phyloP scores from a whole-genome alignment of 2,113 vertebrate genomes.

The Dromaius novaehollandiae region DNA sequence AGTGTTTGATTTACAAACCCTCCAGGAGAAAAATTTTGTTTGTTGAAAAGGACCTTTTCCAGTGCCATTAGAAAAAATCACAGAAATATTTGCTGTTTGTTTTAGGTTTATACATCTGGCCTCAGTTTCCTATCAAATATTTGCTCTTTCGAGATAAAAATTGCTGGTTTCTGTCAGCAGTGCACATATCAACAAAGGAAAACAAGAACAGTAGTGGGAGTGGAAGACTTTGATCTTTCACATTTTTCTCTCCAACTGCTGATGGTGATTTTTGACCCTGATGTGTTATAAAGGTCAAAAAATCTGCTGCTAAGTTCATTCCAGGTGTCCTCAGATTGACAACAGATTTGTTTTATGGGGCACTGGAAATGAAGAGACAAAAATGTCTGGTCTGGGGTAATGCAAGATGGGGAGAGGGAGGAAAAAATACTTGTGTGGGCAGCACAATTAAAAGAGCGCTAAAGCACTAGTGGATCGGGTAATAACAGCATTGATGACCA shows the following conservation, averaged over 20 bases:
- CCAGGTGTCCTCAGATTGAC: constrained; percentile 57
- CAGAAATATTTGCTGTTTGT: constrained; percentile 51
- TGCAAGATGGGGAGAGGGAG: neutral
- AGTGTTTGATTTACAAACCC: constrained; percentile 48
- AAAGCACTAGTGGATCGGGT: neutral
- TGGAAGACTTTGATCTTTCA: constrained; percentile 64
- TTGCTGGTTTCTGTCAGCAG: constrained; percentile 46
- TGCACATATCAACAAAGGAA: constrained; percentile 57
- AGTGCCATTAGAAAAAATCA: constrained; percentile 15
- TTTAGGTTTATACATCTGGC: constrained; percentile 62
- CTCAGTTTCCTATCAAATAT: constrained; percentile 71
- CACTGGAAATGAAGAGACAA: neutral
- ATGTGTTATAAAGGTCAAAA: constrained; percentile 57
- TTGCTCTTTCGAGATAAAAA: constrained; percentile 58
- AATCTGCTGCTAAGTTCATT: constrained; percentile 16
- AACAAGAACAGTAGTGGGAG: constrained; percentile 63
- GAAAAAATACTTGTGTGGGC: neutral
- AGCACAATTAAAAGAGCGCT: neutral
- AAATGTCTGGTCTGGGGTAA: neutral
- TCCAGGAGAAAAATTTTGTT: constrained; percentile 38
- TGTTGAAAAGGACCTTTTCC: constrained; percentile 53
- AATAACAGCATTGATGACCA: neutral
- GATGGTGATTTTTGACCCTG: constrained; percentile 50
- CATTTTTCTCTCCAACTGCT: constrained; percentile 43
- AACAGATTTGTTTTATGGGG: constrained; percentile 59